Evolutionary conservation across 2,113 vertebrate species (phyloP), one percentile per base, ranked within the genome.

Genomic region (Motacilla tschutschensis): DNA sequence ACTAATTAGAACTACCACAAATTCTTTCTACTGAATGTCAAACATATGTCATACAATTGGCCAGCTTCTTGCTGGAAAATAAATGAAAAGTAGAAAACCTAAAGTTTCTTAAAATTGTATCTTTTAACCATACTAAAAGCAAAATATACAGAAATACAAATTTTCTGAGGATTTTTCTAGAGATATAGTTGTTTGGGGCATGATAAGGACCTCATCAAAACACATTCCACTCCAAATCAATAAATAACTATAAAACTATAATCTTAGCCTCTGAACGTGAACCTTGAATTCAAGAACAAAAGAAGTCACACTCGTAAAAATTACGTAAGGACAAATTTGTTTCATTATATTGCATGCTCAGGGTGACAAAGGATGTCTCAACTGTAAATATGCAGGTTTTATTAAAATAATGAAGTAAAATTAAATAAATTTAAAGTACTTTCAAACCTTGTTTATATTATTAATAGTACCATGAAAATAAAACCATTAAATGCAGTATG

Each of bases 401-500:
- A 48, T 28, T 51, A 81, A 77, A 89, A 77, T 14, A 65, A 15
- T 17, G 21, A 40, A 48, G 14, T 43, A 84, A 88, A 90, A 85
- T 10, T 14, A 76, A 64, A 54, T 28, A 58, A n/a, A 65, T 58
- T 85, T 29, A 3, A 79, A 80, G 25, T 48, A 41, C 63, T 79
- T 93, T 64, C 53, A 74, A 87, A 44, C 55, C 83, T 91, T 85
- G 75, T 73, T 88, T 90, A 41, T 82, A 43, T 82, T 79, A 77
- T 76, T 78, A 90, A 83, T 67, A 85, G 64, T 64, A 93, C 41
- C 13, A 0, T 66, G 80, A 69, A 94, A 92, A 87, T 90, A 82
- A 67, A 84, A 90, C 91, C 21, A 79, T 91, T 95, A 90, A 91
- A 94, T 48, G 89, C 4, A 0, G 2, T 81, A 83, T 90, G 93